Conservation (phyloP, 2,113 vertebrate species). For the Scalopus aquaticus region DNA sequence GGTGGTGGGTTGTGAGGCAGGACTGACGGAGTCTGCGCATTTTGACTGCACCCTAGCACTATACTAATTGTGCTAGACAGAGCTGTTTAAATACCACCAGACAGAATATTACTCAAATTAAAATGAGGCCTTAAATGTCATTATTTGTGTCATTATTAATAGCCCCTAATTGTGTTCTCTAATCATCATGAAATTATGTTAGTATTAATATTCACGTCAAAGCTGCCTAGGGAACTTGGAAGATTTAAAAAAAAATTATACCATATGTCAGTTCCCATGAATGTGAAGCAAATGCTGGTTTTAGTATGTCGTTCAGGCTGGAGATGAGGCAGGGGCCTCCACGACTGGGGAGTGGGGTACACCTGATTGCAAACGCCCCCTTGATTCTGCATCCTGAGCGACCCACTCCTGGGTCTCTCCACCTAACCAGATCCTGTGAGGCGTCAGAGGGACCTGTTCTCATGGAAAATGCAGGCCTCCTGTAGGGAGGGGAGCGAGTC, state of each 20-base stretch:
- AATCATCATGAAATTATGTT: conserved; percentile 91
- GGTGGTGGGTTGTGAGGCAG: conserved; percentile 4
- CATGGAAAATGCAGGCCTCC: rapidly evolving
- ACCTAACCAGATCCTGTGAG: background rate
- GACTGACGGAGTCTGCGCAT: background rate
- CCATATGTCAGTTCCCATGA: conserved; percentile 85
- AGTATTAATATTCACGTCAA: conserved; percentile 92
- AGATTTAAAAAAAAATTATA: conserved; percentile 79
- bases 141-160: conserved; percentile 94
- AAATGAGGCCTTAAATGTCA: conserved; percentile 91
- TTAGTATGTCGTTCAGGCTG: background rate
- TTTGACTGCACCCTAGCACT: conserved; percentile 62
- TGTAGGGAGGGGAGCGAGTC: background rate
- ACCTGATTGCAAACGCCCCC: background rate
- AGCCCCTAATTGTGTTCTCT: conserved; percentile 91
- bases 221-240: conserved; percentile 86
- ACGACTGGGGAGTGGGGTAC: rapidly evolving
- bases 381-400: background rate
- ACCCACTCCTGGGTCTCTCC: background rate
- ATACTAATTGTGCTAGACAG: conserved; percentile 85
- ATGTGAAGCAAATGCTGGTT: conserved; percentile 52
- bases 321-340: rapidly evolving
- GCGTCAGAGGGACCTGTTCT: background rate
- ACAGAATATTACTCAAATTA: conserved; percentile 88
- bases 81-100: conserved; percentile 88